Conservation (phyloP, 2,888 invertebrate species). For the Aphidius colemani region DNA sequence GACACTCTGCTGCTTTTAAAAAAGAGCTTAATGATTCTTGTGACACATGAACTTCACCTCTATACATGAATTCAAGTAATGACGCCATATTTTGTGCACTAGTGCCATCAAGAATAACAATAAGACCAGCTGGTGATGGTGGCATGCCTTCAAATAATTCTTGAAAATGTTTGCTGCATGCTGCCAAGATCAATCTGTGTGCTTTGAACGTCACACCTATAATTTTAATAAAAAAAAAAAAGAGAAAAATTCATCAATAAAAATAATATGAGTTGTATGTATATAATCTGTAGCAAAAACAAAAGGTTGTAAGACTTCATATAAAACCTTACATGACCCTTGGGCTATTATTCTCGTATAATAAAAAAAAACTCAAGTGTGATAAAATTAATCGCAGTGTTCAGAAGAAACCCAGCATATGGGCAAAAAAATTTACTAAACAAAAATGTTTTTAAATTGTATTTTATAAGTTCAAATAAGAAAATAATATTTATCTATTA, state of each 20-base stretch:
- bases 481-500: too few species aligned
- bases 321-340: too few species aligned
- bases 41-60: conserved; percentile 91
- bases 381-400: too few species aligned
- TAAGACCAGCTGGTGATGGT: conserved; percentile 76
- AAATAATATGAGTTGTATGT: background rate
- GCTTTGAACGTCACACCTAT: conserved; percentile 89
- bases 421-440: too few species aligned
- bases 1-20: conserved; percentile 87
- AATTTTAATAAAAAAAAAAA: conserved; percentile 43
- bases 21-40: conserved; percentile 90
- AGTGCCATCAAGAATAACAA: conserved; percentile 88
- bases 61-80: conserved; percentile 91
- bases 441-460: too few species aligned
- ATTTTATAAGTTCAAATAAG: too few species aligned
- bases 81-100: conserved; percentile 90
- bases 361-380: too few species aligned
- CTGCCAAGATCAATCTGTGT: conserved; percentile 88
- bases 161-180: conserved; percentile 91
- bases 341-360: too few species aligned
- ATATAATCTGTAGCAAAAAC: too few species aligned
- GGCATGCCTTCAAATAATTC: conserved; percentile 89
- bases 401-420: too few species aligned
- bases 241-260: conserved; percentile 19
- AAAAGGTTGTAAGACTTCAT: too few species aligned